Base-by-base conservation (phyloP, 2,888 invertebrate species). In the Callosobruchus maculatus region DNA sequence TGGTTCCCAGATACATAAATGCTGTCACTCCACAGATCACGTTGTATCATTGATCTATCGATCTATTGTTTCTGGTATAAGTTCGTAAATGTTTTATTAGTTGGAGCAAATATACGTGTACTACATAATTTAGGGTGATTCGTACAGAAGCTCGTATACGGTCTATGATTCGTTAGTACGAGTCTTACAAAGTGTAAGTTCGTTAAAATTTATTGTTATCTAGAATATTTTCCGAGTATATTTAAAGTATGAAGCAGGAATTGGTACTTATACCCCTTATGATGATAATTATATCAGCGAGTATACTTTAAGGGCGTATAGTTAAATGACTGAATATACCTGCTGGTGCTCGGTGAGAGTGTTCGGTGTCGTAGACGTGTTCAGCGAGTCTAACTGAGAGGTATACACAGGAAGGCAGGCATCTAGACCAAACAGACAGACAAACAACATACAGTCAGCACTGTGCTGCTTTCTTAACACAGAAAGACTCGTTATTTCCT, bases 371-470 rank as follows among this genome's bases (percentile, higher is more conserved):
- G 81, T 81, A 80, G 81, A 77, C 87, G 90, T 92, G 91, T 93
- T 93, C 92, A 90, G 92, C 93, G 92, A 93, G 93, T 93, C 93
- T 93, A 93, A 93, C 93, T 93, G 91, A 92, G 93, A 92, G 92
- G 93, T 92, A 92, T 93, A 93, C 93, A 90, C 90, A 90, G 93
- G 89, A 89, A 93, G 93, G 94, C 95, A 95, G 94, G 94, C 94
- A 95, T 95, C 95, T 95, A 95, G 94, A 94, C 94, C 95, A 95
- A 94, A 95, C 94, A 95, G 80, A 94, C 93, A 93, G 90, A 91
- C 90, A 91, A 90, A 81, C 80, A 81, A 81, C 80, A 80, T 90
- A 91, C 91, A 91, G 90, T 90, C 85, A 86, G 86, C 79, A 77
- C 79, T 79, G 79, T 77, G 49, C 49, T 49, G 49, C 73, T 79